Evolutionary conservation across 1,140 invertebrate species (phyloP), one percentile per base, ranked within the genome.

Genomic region (Plectus sambesii): DNA sequence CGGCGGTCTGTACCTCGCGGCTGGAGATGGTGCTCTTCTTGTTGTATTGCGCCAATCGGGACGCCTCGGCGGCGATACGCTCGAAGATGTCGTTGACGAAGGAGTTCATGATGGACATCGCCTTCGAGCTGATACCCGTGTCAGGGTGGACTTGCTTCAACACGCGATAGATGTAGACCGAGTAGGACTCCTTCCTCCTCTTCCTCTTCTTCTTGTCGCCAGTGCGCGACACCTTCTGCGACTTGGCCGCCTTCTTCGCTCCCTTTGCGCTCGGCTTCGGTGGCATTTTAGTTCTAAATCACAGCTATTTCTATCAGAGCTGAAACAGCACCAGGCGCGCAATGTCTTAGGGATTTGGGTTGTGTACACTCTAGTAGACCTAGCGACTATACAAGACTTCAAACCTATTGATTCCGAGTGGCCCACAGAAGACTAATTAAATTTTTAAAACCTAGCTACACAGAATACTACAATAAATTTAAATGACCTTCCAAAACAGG

Each of bases 71-170:
- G 24, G 80, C 78, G 30, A 81, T 79, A 17, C 79, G 71, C 55
- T 80, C 78, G 56, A 80, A 81, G 43, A 82, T 79, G 58, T 81
- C 78, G 42, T 75, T 73, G 27, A 80, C 76, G 60, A 80, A 79
- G 46, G 74, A 75, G 51, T 79, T 78, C 76, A 79, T 78, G 23
- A 79, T 78, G 37, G 70, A 59, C 75, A 79, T 79, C 1, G 74
- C 74, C 47, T 74, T 74, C 35, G 56, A 54, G 9, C 72, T 72
- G 38, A 74, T 66, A 6, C 71, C 71, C 35, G 66, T 69, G 42
- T 74, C 71, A 1, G 73, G 72, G 41, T 73, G 70, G 23, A 73
- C 72, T 56, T 73, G 70, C 55, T 73, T 74, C 37, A 53, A 33
- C 20, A 53, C 51, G 17, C 49, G 48, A 30, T 53, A 53, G 20